A percentile compares a stretch with the other conserved stretches of the same genome.
These are phyloP conservation scores for Leptopilina drosophilae DNA, from an alignment of 2,888 invertebrate species.

Conservation along the genomic window DNA sequence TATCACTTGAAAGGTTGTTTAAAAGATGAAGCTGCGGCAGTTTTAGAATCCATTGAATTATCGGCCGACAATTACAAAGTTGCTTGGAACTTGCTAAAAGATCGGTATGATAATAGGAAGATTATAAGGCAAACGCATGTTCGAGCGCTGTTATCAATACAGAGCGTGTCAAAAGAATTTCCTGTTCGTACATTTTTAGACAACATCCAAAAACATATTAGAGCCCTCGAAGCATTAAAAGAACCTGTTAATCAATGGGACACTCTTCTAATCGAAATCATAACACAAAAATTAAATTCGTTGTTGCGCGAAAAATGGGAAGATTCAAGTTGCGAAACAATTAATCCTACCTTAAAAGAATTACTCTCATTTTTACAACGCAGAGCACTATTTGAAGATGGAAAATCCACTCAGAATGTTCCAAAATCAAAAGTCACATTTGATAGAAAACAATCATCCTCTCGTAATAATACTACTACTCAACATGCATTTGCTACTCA, in stretches of 20 bases:
- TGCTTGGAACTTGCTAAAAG: conserved; percentile 48
- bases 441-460: neutral
- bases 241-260: neutral
- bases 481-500: no score
- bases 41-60: conserved; percentile 46
- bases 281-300: conserved; percentile 45
- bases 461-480: no score
- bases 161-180: conserved; percentile 33
- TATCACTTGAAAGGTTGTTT: neutral
- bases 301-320: conserved; percentile 43
- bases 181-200: conserved; percentile 2
- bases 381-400: conserved; percentile 42
- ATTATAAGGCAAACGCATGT: conserved; percentile 40
- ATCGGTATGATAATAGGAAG: conserved; percentile 42
- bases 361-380: neutral
- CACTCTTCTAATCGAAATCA: neutral
- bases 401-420: neutral
- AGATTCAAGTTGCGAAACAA: neutral
- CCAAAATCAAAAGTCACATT: neutral
- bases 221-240: neutral
- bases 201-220: neutral
- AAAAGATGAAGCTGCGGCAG: conserved; percentile 44
- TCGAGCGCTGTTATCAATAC: conserved; percentile 39
- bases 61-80: conserved; percentile 48
- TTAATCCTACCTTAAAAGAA: neutral